A percentile compares a stretch with the other conserved stretches of the same genome.
Evolutionary conservation across 2,797 vertebrate species (phyloP).

Genomic region (Hirundo rustica): DNA sequence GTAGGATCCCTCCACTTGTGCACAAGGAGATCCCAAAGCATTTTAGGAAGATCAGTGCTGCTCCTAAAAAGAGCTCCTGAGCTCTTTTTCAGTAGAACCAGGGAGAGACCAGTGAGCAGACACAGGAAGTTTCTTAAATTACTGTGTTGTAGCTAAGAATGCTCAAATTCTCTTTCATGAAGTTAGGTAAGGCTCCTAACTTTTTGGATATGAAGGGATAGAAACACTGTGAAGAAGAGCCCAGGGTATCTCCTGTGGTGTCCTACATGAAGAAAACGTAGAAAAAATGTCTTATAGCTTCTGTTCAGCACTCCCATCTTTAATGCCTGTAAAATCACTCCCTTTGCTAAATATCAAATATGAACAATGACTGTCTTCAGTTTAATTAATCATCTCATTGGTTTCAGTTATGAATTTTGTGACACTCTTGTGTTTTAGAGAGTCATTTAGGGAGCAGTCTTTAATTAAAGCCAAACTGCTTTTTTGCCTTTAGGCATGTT

Average conservation of each 20-base stretch:
- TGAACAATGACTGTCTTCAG: neutral
- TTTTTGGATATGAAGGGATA: neutral
- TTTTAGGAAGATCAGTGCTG: neutral
- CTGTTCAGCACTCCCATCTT: neutral
- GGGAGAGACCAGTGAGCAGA: neutral
- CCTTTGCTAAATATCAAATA: neutral
- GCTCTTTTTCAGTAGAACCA: neutral
- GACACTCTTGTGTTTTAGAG: constrained; percentile 20
- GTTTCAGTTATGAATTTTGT: constrained; percentile 25
- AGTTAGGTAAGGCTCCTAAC: neutral
- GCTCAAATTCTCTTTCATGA: neutral
- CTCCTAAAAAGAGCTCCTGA: neutral
- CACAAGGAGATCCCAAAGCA: neutral
- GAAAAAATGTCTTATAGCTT: neutral
- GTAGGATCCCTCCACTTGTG: neutral
- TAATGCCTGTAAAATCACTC: neutral
- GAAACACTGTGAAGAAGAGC: neutral
- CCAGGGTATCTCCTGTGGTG: neutral
- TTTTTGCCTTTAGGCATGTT: constrained; percentile 16
- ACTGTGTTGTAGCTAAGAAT: neutral
- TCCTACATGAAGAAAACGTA: neutral
- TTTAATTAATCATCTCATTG: constrained; percentile 27
- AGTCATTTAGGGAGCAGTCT: constrained; percentile 31
- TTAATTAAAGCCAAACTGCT: constrained; percentile 38
- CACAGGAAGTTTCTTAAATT: neutral